phyloP scores from a whole-genome alignment of 2,113 vertebrate genomes.

The Stegastes partitus region DNA sequence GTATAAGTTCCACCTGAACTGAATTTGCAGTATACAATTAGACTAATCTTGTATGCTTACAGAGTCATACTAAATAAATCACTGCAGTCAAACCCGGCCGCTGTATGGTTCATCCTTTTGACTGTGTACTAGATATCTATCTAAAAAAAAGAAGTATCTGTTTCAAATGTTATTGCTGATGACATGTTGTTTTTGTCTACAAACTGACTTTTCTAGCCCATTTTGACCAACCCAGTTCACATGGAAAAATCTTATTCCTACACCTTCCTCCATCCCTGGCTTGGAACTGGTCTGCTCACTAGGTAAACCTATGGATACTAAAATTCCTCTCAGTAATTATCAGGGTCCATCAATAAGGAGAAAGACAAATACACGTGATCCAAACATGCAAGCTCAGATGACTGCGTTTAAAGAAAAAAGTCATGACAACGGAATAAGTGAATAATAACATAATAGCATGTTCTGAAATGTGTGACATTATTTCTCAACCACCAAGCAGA shows the following conservation, averaged over 20 bases:
- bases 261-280: constrained; percentile 93
- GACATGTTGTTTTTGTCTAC: not conserved
- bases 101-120: not conserved
- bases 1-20: not conserved
- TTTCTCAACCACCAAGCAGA: no score
- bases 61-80: no score
- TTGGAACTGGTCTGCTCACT: constrained; percentile 95
- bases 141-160: no score
- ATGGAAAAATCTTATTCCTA: constrained; percentile 91
- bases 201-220: constrained; percentile 71
- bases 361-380: not conserved
- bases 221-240: constrained; percentile 88
- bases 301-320: constrained; percentile 80
- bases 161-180: not conserved
- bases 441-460: no score
- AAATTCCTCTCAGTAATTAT: not conserved
- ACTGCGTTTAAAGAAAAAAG: no score
- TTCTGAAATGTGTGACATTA: no score
- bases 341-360: not conserved
- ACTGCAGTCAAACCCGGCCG: no score
- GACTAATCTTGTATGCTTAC: not conserved
- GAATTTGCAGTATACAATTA: not conserved
- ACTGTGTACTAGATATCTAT: not conserved
- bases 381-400: no score
- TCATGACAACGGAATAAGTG: no score